A percentile compares a stretch with the other conserved stretches of the same genome.
phyloP scores from a whole-genome alignment of 2,888 invertebrate genomes.

The Tenthredo amoena region DNA sequence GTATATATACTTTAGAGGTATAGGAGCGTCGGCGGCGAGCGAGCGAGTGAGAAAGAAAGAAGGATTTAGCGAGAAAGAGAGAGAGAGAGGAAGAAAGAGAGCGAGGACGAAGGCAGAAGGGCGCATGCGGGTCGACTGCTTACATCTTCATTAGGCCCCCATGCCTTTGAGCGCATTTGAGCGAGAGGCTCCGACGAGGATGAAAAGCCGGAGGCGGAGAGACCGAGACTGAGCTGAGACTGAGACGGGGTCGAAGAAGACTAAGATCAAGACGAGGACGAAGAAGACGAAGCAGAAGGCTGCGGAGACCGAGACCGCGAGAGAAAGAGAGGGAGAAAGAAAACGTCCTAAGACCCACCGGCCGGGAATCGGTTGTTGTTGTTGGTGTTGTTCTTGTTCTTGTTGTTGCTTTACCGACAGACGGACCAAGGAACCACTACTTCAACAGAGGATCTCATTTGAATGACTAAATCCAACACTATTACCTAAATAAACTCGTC shows the following conservation, averaged over 20 bases:
- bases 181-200: constrained; percentile 57
- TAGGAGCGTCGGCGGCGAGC: neutral
- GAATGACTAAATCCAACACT: neutral
- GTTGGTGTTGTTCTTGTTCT: constrained; percentile 60
- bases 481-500: neutral
- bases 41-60: neutral
- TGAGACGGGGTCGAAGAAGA: constrained; percentile 44
- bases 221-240: constrained; percentile 49
- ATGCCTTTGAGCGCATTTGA: constrained; percentile 64
- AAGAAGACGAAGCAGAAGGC: constrained; percentile 27
- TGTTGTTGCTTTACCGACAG: constrained; percentile 73
- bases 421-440: constrained; percentile 56
- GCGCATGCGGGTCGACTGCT: constrained; percentile 72
- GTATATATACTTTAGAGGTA: neutral
- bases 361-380: constrained; percentile 77
- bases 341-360: constrained; percentile 76
- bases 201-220: constrained; percentile 48
- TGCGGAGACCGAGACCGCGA: constrained; percentile 19
- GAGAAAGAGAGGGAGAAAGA: constrained; percentile 54
- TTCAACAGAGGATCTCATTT: constrained; percentile 75
- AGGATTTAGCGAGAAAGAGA: neutral
- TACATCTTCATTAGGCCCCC: constrained; percentile 78
- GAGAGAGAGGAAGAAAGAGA: neutral
- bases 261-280: constrained; percentile 48
- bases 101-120: constrained; percentile 63